Evolutionary conservation across 1,140 invertebrate genomes (phyloP), one percentile per base, ranked within the genome.

Genomic region (Pararge aegeria): DNA sequence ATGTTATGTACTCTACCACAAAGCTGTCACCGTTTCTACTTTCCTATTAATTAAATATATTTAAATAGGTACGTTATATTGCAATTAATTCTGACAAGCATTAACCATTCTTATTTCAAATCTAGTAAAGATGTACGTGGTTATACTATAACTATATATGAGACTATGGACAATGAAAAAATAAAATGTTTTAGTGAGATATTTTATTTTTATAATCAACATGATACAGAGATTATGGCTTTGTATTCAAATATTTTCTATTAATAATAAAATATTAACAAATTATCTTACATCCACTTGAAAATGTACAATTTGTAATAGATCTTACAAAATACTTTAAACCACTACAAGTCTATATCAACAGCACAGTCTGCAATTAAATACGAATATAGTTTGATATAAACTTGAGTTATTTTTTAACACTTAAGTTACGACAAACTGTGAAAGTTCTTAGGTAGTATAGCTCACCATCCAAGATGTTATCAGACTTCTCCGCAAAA

Each of bases 191-290:
- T 68, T 61, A 70, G 66, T 57, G 69, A 74, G 68, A 76, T 77
- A 83, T 85, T 86, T 86, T 87, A 85, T 85, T 85, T 79, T 84
- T 70, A 82, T 84, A 80, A 79, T 83, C 78, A 89, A 89, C 83
- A 87, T 85, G 79, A 85, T 89, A 87, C 83, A 87, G 84, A 86
- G 85, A 84, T 87, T 89, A 89, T 83, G 83, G 84, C 81, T 89
- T 86, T 80, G 74, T 82, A 83, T 85, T 86, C 80, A 89, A 87
- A 83, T 81, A 81, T 83, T 67, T 79, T 83, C 75, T 86, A 82
- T 81, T 75, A 49, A 81, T 87, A 84, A 87, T 89, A 87, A 87
- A 87, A 87, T 89, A 87, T 87, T 86, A 87, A 89, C 83, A 88
- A 87, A 83, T 86, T 87, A 89, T 89, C 79, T 89, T 87, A 89